Conservation (phyloP, 2,888 invertebrate species). For the Sclerodermus sp. region DNA sequence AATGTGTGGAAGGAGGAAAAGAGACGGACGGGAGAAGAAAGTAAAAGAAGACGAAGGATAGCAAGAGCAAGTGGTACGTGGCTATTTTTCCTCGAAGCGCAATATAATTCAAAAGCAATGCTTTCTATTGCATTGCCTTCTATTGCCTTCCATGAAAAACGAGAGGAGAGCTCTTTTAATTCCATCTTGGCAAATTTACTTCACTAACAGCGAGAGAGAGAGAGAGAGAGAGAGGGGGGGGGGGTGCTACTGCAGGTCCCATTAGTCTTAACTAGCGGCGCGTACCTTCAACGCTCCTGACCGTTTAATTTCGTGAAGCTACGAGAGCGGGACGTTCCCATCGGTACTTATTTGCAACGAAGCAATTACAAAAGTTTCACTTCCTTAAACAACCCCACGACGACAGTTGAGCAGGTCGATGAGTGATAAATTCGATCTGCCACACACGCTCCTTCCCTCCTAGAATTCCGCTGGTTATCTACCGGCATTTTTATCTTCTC, state of each 20-base stretch:
- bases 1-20: no score
- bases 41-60: no score
- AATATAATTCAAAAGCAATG: no score
- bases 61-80: no score
- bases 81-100: no score
- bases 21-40: no score
- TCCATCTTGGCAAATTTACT: no score
- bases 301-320: slow-evolving; percentile 24
- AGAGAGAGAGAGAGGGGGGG: background rate
- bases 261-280: background rate
- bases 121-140: no score
- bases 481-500: slow-evolving; percentile 32
- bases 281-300: slow-evolving; percentile 19
- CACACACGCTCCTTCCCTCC: background rate
- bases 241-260: background rate
- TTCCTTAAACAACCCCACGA: slow-evolving; percentile 9
- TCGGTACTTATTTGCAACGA: slow-evolving; percentile 17
- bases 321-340: background rate
- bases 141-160: no score
- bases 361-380: slow-evolving; percentile 46
- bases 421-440: slow-evolving; percentile 42
- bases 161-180: background rate
- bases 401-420: slow-evolving; percentile 43
- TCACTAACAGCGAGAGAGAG: background rate
- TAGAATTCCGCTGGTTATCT: slow-evolving; percentile 32